Percentiles rank a stretch among this genome's conserved stretches.
Conservation (phyloP, 2,797 vertebrate species). For the Sciaenops ocellatus region DNA sequence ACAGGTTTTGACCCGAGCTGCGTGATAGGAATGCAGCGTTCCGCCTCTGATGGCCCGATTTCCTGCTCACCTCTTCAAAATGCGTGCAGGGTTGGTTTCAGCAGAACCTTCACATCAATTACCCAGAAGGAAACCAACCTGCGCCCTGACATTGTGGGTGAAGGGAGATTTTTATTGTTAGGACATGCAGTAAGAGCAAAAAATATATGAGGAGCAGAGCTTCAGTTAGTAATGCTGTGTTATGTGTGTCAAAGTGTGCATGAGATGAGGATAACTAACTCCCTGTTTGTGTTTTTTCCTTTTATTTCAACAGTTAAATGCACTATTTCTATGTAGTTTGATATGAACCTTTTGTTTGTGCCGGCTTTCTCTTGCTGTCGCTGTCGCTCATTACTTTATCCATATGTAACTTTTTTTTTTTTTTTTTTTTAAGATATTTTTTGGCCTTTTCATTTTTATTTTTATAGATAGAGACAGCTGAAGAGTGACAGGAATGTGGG, state of each 20-base stretch:
- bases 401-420: background rate
- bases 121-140: conserved; percentile 86
- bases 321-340: background rate
- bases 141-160: conserved; percentile 71
- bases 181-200: conserved; percentile 57
- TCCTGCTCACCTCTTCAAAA: conserved; percentile 87
- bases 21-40: conserved; percentile 85
- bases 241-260: conserved; percentile 35
- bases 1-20: conserved; percentile 81
- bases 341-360: conserved; percentile 13
- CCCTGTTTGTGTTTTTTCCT: background rate
- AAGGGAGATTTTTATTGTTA: conserved; percentile 81
- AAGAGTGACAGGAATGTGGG: no score
- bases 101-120: conserved; percentile 86
- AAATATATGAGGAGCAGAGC: conserved; percentile 25
- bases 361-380: background rate
- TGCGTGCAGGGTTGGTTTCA: conserved; percentile 80
- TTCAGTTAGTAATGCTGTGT: conserved; percentile 17
- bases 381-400: background rate
- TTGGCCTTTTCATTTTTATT: no score
- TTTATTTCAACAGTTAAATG: conserved; percentile 6
- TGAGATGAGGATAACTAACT: conserved; percentile 28
- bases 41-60: conserved; percentile 85
- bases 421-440: no score
- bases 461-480: no score